Base-by-base conservation (phyloP, 2,888 invertebrate species). In the Onchidella celtica region DNA sequence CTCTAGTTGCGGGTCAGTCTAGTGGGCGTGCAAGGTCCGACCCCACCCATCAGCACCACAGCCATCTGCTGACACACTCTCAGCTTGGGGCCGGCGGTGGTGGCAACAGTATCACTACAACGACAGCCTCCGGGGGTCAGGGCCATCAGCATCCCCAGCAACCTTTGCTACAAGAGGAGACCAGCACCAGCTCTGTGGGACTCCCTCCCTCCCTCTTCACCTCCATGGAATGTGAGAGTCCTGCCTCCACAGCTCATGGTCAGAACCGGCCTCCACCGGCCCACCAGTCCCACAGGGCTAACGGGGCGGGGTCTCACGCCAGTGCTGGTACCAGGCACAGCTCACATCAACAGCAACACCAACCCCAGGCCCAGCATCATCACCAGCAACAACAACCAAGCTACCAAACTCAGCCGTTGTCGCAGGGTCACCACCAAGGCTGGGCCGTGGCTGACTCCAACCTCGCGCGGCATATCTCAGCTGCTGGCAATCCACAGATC, bases 21-120 rank as follows among this genome's bases (percentile, higher is more conserved):
- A 89, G 90, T 86, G 93, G 93, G 63, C 89, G 91, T 61, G 91
- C 91, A 3, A 81, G 91, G 70, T 91, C 92, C 2, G 92, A 91
- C 83, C 91, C 93, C n/a, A 93, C 93, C 73, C 93, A 93, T 86
- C 93, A 93, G 85, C 93, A 93, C 83, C 90, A 90, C 74, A 89
- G 88, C 27, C 87, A 90, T 68, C 87, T 88, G 47, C 90, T 89
- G 85, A 83, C 87, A 55, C 89, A 90, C 82, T 87, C 90, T 11
- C 90, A 89, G 82, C 87, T 88, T 0, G 81, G 75, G 6, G 29
- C 61, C 27, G 77, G 63, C 61, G 75, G 27, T 4, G 68, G 68
- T 17, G 61, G 34, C 14, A 63, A 38, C 11, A 63, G 72, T 61
- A 77, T 73, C 61, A 57, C 76, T n/a, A 72, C 73, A 27, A 68